Evolutionary conservation across 92 coral and sea anemone species (phyloP).

Genomic region (Zoanthus sociatus): DNA sequence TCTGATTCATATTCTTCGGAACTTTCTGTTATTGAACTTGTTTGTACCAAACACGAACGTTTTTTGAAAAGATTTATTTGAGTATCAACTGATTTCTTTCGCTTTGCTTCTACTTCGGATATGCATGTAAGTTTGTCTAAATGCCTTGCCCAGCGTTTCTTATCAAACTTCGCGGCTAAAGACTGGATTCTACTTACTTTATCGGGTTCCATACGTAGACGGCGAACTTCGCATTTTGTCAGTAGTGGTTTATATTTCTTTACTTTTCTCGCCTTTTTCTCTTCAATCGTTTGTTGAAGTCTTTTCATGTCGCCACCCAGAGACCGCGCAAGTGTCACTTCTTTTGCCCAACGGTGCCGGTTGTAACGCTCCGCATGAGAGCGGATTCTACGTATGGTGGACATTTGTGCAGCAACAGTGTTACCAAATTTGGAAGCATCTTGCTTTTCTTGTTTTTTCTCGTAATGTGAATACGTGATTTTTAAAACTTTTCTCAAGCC

Average conservation of each 20-base stretch:
- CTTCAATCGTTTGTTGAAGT: conserved; percentile 23
- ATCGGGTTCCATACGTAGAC: conserved; percentile 31
- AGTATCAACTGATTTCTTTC: conserved; percentile 3
- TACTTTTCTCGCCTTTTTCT: conserved; percentile 9
- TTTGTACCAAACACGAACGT: neutral
- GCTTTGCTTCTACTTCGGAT: conserved; percentile 12
- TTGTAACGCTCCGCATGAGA: conserved; percentile 53
- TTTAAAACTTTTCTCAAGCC: conserved; percentile 32
- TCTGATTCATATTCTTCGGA: neutral
- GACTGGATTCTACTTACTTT: conserved; percentile 54
- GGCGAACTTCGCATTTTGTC: conserved; percentile 33
- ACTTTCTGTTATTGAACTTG: neutral
- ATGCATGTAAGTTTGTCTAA: neutral
- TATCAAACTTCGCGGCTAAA: conserved; percentile 59
- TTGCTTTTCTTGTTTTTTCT: conserved; percentile 51
- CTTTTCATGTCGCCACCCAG: conserved; percentile 78
- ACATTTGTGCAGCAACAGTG: conserved; percentile 67
- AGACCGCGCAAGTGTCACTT: conserved; percentile 63
- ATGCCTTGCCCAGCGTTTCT: conserved; percentile 73
- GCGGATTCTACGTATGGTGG: conserved; percentile 60
- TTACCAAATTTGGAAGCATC: conserved; percentile 74
- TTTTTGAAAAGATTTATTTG: conserved; percentile 20
- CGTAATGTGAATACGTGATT: conserved; percentile 32
- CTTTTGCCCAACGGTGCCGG: conserved; percentile 84
- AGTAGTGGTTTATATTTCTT: conserved; percentile 13